Conservation (phyloP, 1,140 invertebrate genomes). For the Camponotus vicinus region DNA sequence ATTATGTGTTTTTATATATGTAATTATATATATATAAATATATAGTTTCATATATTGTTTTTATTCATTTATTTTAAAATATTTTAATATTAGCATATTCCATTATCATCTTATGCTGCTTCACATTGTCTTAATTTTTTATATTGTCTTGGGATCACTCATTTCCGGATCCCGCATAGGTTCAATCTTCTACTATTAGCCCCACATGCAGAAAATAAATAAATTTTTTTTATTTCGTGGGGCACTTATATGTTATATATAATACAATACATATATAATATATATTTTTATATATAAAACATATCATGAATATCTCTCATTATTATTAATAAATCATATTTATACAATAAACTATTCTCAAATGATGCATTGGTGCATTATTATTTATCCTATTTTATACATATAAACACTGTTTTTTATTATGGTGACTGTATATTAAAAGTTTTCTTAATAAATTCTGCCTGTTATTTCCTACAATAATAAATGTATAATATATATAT, state of each 20-base stretch:
- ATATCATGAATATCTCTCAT: conserved; percentile 51
- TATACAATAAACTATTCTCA: conserved; percentile 80
- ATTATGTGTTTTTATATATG: not conserved
- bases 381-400: conserved; percentile 80
- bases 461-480: conserved; percentile 46
- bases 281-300: conserved; percentile 46
- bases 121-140: conserved; percentile 83
- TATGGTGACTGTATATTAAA: conserved; percentile 66
- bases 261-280: conserved; percentile 42
- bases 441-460: conserved; percentile 69
- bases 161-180: conserved; percentile 84
- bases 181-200: conserved; percentile 61
- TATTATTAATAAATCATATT: conserved; percentile 73
- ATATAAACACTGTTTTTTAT: conserved; percentile 61
- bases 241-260: conserved; percentile 69
- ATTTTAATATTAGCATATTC: not conserved
- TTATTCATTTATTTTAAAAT: conserved; percentile 15
- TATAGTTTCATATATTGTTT: conserved; percentile 15
- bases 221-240: conserved; percentile 73
- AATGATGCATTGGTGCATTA: conserved; percentile 82
- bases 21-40: not conserved
- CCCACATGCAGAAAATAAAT: conserved; percentile 80
- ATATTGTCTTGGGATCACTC: conserved; percentile 82
- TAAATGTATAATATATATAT: conserved; percentile 33
- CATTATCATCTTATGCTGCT: conserved; percentile 82